These are phyloP conservation scores for Merluccius polli DNA, from an alignment of 2,797 vertebrate genomes.

Conservation along the genomic window DNA sequence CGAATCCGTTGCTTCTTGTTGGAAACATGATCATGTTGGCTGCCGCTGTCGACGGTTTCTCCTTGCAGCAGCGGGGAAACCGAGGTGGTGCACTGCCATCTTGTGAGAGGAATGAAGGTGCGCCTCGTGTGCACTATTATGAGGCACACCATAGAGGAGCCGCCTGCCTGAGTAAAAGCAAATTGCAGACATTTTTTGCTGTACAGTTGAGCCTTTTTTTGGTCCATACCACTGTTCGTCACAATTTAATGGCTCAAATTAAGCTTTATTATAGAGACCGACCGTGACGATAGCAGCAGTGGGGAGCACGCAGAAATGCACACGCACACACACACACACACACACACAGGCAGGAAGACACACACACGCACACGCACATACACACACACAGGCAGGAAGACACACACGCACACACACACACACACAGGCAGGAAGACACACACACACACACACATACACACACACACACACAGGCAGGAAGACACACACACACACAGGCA, in stretches of 20 bases:
- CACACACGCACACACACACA: too few species aligned
- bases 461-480: too few species aligned
- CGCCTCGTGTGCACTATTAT: constrained; percentile 31
- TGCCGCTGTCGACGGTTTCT: constrained; percentile 4
- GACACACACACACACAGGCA: too few species aligned
- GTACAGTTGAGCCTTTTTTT: constrained; percentile 36
- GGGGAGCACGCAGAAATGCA: not conserved
- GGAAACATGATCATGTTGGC: constrained; percentile 36
- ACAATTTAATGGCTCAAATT: constrained; percentile 29
- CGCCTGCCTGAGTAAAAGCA: constrained; percentile 40
- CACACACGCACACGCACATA: too few species aligned
- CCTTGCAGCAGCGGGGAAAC: constrained; percentile 30
- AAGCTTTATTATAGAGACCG: constrained; percentile 17
- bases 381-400: too few species aligned
- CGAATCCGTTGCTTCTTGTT: constrained; percentile 45
- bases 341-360: constrained; percentile 12
- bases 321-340: not conserved
- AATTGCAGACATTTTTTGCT: constrained; percentile 25
- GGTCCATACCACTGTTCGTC: constrained; percentile 27
- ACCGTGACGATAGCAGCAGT: not conserved
- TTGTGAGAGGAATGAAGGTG: constrained; percentile 64
- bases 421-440: too few species aligned
- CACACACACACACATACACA: too few species aligned
- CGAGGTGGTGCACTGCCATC: constrained; percentile 76
- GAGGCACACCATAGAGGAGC: constrained; percentile 28